Base-by-base conservation (phyloP, 2,888 invertebrate species). In the Drymonia ruficornis region DNA sequence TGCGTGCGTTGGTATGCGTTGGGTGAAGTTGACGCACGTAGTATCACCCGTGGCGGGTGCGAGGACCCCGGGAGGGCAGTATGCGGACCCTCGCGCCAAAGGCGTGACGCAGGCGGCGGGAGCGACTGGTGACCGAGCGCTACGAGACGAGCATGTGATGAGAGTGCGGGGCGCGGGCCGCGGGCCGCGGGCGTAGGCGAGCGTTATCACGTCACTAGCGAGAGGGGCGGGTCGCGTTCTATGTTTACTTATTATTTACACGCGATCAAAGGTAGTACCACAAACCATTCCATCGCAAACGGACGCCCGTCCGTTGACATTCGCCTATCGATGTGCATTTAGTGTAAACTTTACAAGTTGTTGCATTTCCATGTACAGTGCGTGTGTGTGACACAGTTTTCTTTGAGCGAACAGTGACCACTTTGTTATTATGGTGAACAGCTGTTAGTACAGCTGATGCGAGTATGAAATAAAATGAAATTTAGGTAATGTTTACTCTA, bases 391-490 rank as follows among this genome's bases (percentile, higher is more conserved):
- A 74, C 67, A 81, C 68, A 73, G 65, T 72, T 74, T 75, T 67
- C 57, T 63, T 58, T 70, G 60, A 68, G 53, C 59, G 62, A 63
- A 60, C 58, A 55, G 61, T 71, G 68, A 62, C 61, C 63, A 72
- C 63, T 70, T 75, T 67, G 53, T 60, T 75, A 73, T 61, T 72
- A 48, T 78, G 63, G 66, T 74, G 68, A 82, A 81, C 81, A 83
- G 84, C 89, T 85, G 88, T 81, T 77, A 71, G 70, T 67, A 72
- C 72, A 82, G 79, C 75, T 79, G 82, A 80, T 79, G 70, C 70
- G 81, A 88, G 78, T 85, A 92, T 92, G 91, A 89, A 88, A 87
- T 91, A 92, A 91, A 84, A 92, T 92, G 91, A 91, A 88, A 91
- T 83, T 85, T 89, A 87, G 91, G 91, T 92, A 87, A 83, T 74